Percentiles rank a stretch among this genome's conserved stretches.
phyloP scores from a whole-genome alignment of 2,888 invertebrate genomes.

The Mactromeris polynyma region DNA sequence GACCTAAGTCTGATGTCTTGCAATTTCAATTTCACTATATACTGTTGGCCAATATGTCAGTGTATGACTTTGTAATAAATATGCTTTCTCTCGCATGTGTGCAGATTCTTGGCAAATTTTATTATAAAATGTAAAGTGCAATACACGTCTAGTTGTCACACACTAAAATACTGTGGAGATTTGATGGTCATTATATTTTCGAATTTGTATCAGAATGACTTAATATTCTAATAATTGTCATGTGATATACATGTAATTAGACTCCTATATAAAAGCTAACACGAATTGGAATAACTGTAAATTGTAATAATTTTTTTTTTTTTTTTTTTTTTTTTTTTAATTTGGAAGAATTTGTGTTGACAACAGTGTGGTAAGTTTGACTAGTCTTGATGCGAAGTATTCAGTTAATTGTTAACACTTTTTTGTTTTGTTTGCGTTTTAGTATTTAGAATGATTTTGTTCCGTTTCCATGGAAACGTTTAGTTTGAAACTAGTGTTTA shows the following conservation, averaged over 20 bases:
- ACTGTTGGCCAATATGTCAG: no score
- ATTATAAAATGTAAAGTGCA: neutral
- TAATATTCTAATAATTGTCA: no score
- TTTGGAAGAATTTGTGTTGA: neutral
- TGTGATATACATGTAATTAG: no score
- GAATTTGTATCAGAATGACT: neutral
- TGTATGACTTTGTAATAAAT: no score
- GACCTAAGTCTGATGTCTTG: no score
- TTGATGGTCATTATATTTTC: neutral
- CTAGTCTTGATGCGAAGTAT: neutral
- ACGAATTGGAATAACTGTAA: no score
- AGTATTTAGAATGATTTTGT: neutral
- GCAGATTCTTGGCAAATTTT: neutral
- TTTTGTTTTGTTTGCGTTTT: neutral
- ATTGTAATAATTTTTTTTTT: no score
- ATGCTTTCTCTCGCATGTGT: neutral
- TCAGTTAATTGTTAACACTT: neutral
- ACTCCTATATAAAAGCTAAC: no score
- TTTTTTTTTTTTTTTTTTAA: neutral
- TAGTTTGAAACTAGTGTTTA: neutral
- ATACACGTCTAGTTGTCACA: slow-evolving; percentile 12
- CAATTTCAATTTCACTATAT: no score
- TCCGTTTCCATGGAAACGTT: neutral
- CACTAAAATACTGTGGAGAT: neutral
- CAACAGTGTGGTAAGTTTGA: neutral